phyloP scores from a whole-genome alignment of 2,797 vertebrate species.

The Numenius phaeopus region DNA sequence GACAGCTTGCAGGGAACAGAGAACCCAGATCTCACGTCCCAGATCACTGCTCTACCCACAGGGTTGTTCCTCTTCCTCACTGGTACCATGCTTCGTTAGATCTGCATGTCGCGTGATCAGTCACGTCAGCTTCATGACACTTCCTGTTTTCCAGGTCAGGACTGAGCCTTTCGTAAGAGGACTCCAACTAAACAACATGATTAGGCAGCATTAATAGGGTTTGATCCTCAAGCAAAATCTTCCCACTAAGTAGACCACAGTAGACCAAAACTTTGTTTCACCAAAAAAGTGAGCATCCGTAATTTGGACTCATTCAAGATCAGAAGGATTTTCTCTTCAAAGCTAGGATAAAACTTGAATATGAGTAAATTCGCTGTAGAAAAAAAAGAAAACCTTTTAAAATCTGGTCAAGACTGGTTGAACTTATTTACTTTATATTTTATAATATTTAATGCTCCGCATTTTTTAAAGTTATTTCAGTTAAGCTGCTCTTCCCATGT shows the following conservation, averaged over 20 bases:
- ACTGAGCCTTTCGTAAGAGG: not conserved
- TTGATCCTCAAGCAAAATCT: not conserved
- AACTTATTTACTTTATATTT: not conserved
- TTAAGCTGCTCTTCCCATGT: fast-evolving
- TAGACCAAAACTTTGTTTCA: not conserved
- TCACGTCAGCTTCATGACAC: not conserved
- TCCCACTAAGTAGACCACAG: not conserved
- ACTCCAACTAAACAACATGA: not conserved
- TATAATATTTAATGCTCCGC: not conserved
- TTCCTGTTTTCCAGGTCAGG: not conserved
- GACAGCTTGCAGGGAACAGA: not conserved
- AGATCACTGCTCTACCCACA: not conserved
- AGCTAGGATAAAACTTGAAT: not conserved
- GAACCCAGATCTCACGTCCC: not conserved
- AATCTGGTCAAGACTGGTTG: not conserved
- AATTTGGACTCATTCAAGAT: not conserved
- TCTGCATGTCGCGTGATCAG: fast-evolving
- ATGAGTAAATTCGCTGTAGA: not conserved
- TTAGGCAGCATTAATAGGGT: not conserved
- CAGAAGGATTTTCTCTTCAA: not conserved
- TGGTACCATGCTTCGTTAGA: not conserved
- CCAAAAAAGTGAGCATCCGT: not conserved
- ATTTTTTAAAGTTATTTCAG: not conserved
- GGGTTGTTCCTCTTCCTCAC: not conserved
- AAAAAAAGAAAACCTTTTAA: not conserved